These are phyloP conservation scores for Gordius sp. DNA, from an alignment of 2,888 invertebrate species.

Conservation along the genomic window DNA sequence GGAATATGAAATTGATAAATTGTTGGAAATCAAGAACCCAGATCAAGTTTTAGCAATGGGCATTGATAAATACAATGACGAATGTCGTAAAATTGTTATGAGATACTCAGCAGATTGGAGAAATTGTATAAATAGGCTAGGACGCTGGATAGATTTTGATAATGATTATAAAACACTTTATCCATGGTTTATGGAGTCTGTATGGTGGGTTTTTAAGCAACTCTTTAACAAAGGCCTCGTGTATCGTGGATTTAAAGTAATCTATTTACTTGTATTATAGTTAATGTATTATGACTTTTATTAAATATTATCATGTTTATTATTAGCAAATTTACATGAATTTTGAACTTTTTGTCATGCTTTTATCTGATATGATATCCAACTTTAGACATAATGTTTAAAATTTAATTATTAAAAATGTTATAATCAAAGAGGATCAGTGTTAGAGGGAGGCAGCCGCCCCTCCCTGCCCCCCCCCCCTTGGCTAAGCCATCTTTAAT, in stretches of 20 bases:
- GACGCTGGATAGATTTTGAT: constrained; percentile 92
- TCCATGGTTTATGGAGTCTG: constrained; percentile 90
- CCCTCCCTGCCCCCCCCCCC: too few relatives aligned
- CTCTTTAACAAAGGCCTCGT: constrained; percentile 74
- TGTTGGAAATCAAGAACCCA: constrained; percentile 65
- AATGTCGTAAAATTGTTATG: constrained; percentile 87
- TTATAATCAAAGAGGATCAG: too few relatives aligned
- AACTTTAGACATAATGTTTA: too few relatives aligned
- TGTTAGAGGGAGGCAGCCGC: too few relatives aligned
- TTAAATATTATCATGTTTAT: neutral
- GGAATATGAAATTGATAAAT: constrained; percentile 42
- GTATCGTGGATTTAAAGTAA: constrained; percentile 78
- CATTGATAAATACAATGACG: constrained; percentile 69
- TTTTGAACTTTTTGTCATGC: too few relatives aligned
- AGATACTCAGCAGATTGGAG: constrained; percentile 72
- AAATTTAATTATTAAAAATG: too few relatives aligned
- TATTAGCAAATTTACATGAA: too few relatives aligned
- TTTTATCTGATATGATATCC: too few relatives aligned
- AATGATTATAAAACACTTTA: constrained; percentile 97
- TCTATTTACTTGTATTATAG: neutral
- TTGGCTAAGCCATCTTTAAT: too few relatives aligned
- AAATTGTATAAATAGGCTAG: constrained; percentile 35
- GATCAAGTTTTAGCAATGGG: constrained; percentile 89
- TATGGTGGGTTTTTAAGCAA: constrained; percentile 97
- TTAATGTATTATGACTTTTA: neutral